Base-by-base conservation (phyloP, 1,140 invertebrate genomes). In the Platorchestia sp. region DNA sequence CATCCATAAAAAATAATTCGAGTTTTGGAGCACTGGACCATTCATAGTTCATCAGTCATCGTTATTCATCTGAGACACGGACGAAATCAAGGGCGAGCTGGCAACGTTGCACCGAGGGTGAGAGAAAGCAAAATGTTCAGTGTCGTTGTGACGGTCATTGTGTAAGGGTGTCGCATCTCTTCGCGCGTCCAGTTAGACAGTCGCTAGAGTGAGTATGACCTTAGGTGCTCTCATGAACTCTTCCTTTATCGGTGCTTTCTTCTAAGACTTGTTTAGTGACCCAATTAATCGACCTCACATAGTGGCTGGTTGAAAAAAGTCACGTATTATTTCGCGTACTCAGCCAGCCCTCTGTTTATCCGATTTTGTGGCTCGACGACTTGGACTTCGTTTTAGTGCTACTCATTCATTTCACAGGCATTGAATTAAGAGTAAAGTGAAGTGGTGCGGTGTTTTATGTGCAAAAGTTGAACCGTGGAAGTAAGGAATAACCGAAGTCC, bases 121-220 rank as follows among this genome's bases (percentile, higher is more conserved):
- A 89, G 87, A 89, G 87, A 89, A 89, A 89, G 87, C 87, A 16
- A 41, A 89, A 14, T 44, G 43, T 42, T 89, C 87, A 89, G 87
- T 89, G 87, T 89, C 87, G 87, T 89, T 89, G n/a, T 42, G 87
- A 89, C 87, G 87, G 87, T 89, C 87, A 41, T 89, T 41, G 10
- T 89, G 87, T 89, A 42, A 89, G 87, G 87, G 87, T 89, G 87
- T 89, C 7, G 87, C 87, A 42, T 89, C 87, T 42, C 87, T 41
- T 44, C 27, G 22, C 87, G 87, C 87, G 87, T 89, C 43, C 87
- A 89, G 87, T 89, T 89, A 89, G 87, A 89, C 87, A 89, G 87
- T 89, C 87, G 43, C 87, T 89, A 89, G 87, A 89, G 87, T 89
- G 87, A 89, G 87, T 89, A 89, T 89, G 87, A 89, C 87, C 87